Conservation (phyloP, 2,888 invertebrate species). For the Tetranychus truncatus region DNA sequence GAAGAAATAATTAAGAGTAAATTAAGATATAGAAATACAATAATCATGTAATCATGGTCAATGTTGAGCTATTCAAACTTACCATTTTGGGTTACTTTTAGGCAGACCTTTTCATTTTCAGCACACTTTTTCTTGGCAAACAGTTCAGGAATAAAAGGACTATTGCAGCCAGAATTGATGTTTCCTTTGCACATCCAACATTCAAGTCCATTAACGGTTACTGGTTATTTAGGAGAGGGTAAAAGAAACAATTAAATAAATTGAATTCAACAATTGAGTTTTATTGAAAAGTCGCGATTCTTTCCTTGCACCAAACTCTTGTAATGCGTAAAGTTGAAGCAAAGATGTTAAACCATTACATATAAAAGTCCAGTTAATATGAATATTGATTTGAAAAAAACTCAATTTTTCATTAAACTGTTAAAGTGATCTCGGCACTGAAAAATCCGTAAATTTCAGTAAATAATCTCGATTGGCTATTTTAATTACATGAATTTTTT, state of each 20-base stretch:
- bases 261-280: too few species aligned
- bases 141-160: neutral
- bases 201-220: neutral
- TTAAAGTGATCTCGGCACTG: too few species aligned
- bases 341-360: too few species aligned
- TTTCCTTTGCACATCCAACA: neutral
- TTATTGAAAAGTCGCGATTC: too few species aligned
- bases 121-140: neutral
- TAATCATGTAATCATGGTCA: too few species aligned
- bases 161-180: neutral
- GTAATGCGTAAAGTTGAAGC: too few species aligned
- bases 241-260: too few species aligned
- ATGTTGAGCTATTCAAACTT: neutral
- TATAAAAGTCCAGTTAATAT: neutral
- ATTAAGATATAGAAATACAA: neutral
- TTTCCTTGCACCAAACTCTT: too few species aligned
- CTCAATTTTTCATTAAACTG: neutral
- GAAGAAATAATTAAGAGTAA: neutral
- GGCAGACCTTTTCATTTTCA: neutral
- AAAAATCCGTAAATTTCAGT: too few species aligned
- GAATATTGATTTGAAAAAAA: neutral
- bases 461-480: too few species aligned
- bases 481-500: neutral
- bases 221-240: neutral
- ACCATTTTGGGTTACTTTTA: neutral